These are phyloP conservation scores for Cryptophagus acutangulus DNA, from an alignment of 2,888 invertebrate genomes.

Conservation along the genomic window DNA sequence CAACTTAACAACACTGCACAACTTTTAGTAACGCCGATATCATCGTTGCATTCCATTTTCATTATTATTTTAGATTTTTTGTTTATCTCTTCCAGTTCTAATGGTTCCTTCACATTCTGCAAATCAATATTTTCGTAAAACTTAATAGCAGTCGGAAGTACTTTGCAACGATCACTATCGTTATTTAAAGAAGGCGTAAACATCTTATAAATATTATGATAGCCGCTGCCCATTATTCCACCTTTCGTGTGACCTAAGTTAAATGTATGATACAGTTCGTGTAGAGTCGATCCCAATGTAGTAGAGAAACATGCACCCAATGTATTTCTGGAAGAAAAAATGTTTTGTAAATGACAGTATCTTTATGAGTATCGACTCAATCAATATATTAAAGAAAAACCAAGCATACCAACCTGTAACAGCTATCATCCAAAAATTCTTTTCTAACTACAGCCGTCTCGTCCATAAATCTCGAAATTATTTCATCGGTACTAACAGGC, in stretches of 20 bases:
- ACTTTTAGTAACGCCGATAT: constrained; percentile 59
- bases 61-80: constrained; percentile 32
- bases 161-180: constrained; percentile 17
- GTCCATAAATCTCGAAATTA: constrained; percentile 58
- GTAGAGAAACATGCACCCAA: constrained; percentile 85
- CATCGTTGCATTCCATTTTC: constrained; percentile 45
- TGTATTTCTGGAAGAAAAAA: constrained; percentile 61
- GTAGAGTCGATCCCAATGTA: constrained; percentile 84
- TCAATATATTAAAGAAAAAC: constrained; percentile 3
- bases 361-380: constrained; percentile 4
- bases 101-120: constrained; percentile 26
- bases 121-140: constrained; percentile 35
- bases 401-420: constrained; percentile 57
- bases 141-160: constrained; percentile 29
- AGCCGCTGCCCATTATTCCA: constrained; percentile 91
- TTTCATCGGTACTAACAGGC: constrained; percentile 68
- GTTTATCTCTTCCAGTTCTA: constrained; percentile 24
- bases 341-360: constrained; percentile 2
- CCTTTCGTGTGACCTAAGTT: constrained; percentile 86
- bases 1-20: constrained; percentile 62
- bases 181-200: constrained; percentile 47
- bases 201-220: constrained; percentile 75
- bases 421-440: constrained; percentile 85
- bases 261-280: constrained; percentile 92
- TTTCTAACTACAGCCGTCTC: constrained; percentile 63